Evolutionary conservation across 2,113 vertebrate genomes (phyloP).

Genomic region (Garra rufa): DNA sequence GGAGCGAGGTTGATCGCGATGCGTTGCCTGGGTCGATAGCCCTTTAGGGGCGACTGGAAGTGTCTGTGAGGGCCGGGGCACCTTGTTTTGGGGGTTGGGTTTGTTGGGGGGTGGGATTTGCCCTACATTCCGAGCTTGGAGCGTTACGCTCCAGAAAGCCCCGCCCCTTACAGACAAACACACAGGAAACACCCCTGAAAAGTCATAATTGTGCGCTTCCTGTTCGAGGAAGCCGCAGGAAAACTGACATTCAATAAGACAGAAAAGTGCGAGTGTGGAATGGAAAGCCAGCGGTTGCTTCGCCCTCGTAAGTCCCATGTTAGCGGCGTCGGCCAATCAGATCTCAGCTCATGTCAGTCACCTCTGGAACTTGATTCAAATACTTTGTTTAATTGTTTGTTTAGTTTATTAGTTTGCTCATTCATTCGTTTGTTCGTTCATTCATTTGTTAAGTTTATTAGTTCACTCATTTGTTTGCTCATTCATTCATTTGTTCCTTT

Average conservation of each 20-base stretch:
- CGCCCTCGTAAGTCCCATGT: neutral
- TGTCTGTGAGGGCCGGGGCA: constrained; percentile 77
- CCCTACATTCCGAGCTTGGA: constrained; percentile 80
- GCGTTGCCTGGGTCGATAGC: constrained; percentile 64
- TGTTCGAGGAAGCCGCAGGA: constrained; percentile 34
- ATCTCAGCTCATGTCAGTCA: constrained; percentile 32
- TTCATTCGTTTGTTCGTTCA: neutral
- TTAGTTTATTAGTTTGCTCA: neutral
- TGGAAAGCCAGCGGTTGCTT: neutral
- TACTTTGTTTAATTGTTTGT: neutral
- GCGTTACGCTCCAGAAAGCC: constrained; percentile 78
- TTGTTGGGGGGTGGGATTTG: constrained; percentile 68
- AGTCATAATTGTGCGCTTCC: constrained; percentile 51
- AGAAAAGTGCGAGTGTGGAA: constrained; percentile 15
- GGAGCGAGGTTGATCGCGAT: neutral
- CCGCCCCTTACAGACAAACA: constrained; percentile 73
- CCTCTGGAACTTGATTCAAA: neutral
- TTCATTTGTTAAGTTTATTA: neutral
- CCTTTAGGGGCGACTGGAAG: constrained; percentile 70
- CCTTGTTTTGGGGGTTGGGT: constrained; percentile 57
- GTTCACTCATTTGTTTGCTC: neutral
- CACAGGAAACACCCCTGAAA: constrained; percentile 63
- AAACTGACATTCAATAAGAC: constrained; percentile 58
- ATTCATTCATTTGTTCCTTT: neutral
- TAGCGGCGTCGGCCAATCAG: constrained; percentile 44